Percentiles rank a stretch among this genome's conserved stretches.
phyloP scores from a whole-genome alignment of 2,113 vertebrate species.

The Cyprinus carpio region DNA sequence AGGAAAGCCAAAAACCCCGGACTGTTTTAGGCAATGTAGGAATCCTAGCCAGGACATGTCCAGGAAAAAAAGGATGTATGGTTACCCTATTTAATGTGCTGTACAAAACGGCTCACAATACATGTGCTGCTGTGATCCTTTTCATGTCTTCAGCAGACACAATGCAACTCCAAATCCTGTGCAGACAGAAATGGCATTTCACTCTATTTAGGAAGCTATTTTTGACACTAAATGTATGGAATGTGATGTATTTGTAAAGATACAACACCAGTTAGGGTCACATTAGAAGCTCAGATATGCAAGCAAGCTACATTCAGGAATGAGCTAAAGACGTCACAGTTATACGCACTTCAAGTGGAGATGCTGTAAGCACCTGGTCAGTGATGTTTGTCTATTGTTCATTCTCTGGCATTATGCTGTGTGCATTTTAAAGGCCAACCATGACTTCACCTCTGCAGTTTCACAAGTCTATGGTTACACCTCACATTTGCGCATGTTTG shows the following conservation, averaged over 20 bases:
- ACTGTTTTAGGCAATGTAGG: too few species aligned
- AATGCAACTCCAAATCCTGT: background rate
- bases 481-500: background rate
- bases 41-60: too few species aligned
- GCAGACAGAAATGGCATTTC: background rate
- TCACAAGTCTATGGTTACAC: background rate
- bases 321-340: constrained; percentile 1
- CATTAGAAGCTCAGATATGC: constrained; percentile 6
- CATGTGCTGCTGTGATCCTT: too few species aligned
- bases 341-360: constrained; percentile 1
- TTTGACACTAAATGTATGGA: background rate
- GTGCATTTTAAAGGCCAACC: background rate
- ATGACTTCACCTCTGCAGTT: constrained; percentile 23
- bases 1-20: too few species aligned
- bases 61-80: too few species aligned
- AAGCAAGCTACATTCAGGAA: constrained; percentile 27
- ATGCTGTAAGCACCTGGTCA: constrained; percentile 35
- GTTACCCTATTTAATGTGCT: too few species aligned
- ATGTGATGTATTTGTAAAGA: background rate
- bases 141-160: background rate
- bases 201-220: background rate
- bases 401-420: constrained; percentile 7
- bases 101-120: too few species aligned
- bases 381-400: constrained; percentile 38
- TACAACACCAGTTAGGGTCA: background rate